These are phyloP conservation scores for Zygothrica quintamaculata DNA, from an alignment of 2,888 invertebrate genomes.

Conservation along the genomic window DNA sequence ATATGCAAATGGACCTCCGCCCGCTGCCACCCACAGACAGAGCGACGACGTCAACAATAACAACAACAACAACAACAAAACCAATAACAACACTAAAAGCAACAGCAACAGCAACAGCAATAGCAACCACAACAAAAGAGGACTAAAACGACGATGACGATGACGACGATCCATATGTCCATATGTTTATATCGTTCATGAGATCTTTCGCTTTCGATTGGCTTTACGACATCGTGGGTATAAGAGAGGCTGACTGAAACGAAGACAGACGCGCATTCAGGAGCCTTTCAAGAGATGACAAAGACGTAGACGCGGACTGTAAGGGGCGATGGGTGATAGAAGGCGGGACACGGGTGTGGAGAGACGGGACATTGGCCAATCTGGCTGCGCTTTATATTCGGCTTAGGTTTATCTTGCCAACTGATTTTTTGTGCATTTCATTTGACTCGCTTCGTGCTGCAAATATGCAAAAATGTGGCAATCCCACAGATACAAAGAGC, in stretches of 20 bases:
- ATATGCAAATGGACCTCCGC: slow-evolving; percentile 71
- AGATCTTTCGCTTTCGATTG: slow-evolving; percentile 76
- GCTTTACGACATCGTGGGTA: slow-evolving; percentile 53
- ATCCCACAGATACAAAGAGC: slow-evolving; percentile 18
- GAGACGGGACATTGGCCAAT: slow-evolving; percentile 32
- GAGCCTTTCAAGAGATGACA: neutral
- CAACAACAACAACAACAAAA: slow-evolving; percentile 14
- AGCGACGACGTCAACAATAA: slow-evolving; percentile 29
- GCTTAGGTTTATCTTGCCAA: slow-evolving; percentile 63
- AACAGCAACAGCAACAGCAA: slow-evolving; percentile 16
- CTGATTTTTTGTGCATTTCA: slow-evolving; percentile 60
- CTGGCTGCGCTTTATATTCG: slow-evolving; percentile 59
- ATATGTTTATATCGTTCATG: slow-evolving; percentile 55
- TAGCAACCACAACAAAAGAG: no score
- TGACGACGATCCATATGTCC: slow-evolving; percentile 62
- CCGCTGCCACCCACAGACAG: slow-evolving; percentile 77
- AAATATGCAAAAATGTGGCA: slow-evolving; percentile 78
- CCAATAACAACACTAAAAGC: slow-evolving; percentile 6
- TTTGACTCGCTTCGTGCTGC: slow-evolving; percentile 69
- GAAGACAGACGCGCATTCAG: slow-evolving; percentile 20
- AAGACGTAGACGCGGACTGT: slow-evolving; percentile 13
- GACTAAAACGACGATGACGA: slow-evolving; percentile 18
- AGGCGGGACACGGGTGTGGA: no score
- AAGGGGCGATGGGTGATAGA: neutral
- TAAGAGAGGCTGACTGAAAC: slow-evolving; percentile 32